A percentile compares a stretch with the other conserved stretches of the same genome.
These are phyloP conservation scores for Cariama cristata DNA, from an alignment of 2,113 vertebrate genomes.

Conservation along the genomic window DNA sequence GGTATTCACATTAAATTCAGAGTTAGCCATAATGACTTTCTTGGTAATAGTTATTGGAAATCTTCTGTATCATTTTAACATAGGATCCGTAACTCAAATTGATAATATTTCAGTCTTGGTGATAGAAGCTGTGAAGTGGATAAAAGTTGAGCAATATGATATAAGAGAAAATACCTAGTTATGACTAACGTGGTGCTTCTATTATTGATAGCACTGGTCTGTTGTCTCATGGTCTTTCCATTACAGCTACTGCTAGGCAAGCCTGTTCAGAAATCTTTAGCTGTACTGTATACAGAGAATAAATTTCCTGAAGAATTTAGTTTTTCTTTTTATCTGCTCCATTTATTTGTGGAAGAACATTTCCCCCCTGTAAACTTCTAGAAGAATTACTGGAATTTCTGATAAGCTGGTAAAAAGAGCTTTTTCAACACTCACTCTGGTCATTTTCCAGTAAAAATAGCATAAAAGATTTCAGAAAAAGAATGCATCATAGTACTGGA, in stretches of 20 bases:
- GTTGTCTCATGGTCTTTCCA: not conserved
- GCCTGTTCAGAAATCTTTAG: not conserved
- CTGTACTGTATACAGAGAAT: not conserved
- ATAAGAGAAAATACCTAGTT: not conserved
- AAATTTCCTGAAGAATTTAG: not conserved
- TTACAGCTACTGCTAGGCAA: not conserved
- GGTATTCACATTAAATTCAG: not conserved
- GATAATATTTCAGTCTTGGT: not conserved
- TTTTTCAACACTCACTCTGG: not conserved
- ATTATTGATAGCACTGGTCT: not conserved
- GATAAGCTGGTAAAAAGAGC: slow-evolving; percentile 11
- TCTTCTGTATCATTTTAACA: not conserved
- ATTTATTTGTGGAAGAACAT: not conserved
- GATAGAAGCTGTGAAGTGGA: not conserved
- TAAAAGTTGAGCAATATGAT: not conserved
- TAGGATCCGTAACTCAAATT: not conserved
- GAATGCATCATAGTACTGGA: not conserved
- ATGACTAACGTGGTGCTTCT: not conserved
- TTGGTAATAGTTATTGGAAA: not conserved
- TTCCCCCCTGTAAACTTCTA: not conserved
- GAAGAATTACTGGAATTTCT: slow-evolving; percentile 53
- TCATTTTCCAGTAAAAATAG: slow-evolving; percentile 37
- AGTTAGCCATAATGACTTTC: not conserved
- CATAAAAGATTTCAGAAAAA: not conserved
- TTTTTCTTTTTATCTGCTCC: slow-evolving; percentile 30